Base-by-base conservation (phyloP, 2,113 vertebrate species). In the Eublepharis macularius region DNA sequence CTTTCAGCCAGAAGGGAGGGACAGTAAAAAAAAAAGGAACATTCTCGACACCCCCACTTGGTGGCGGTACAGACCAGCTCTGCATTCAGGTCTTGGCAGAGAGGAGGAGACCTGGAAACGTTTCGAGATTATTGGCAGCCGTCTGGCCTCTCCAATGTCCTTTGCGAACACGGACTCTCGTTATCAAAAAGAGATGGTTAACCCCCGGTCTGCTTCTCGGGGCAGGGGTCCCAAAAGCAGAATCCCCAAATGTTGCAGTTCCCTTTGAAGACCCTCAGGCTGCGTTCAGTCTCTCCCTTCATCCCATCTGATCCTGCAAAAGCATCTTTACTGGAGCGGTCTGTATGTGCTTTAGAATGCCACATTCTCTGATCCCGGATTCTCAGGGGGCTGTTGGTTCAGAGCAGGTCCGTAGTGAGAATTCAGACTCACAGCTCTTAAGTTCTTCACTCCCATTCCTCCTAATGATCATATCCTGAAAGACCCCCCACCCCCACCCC, bases 21-120 rank as follows among this genome's bases (percentile, higher is more conserved):
- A 70, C 2, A 45, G 78, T 78, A 39, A 41, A 17, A 41, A 65
- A 39, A 41, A 17, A 41, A 65, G 72, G 76, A 77, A 0, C 19
- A 57, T 94, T 87, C 89, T 86, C 24, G 75, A 14, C 94, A 94
- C 90, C 2, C 86, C 94, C 95, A 86, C 96, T 89, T 93, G 96
- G 95, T 92, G 96, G 96, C 89, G 91, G 88, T n/a, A 82, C 90
- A 96, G 93, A 91, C 95, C 90, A 10, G 1, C 0, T 63, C 81
- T 63, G 89, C 60, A 72, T 6, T 7, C 0, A 4, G 14, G 51
- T 24, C 45, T 45, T n/a, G 43, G 6, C 2, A 29, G 29, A n/a
- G n/a, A n/a, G 72, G 43, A 85, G 81, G 0, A 16, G 51, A 45
- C 43, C 14, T n/a, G 2, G 29, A 7, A 41, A 24, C 54, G 17